Percentiles rank a stretch among this genome's conserved stretches.
phyloP scores from a whole-genome alignment of 2,797 vertebrate genomes.

The Crax fasciolata region DNA sequence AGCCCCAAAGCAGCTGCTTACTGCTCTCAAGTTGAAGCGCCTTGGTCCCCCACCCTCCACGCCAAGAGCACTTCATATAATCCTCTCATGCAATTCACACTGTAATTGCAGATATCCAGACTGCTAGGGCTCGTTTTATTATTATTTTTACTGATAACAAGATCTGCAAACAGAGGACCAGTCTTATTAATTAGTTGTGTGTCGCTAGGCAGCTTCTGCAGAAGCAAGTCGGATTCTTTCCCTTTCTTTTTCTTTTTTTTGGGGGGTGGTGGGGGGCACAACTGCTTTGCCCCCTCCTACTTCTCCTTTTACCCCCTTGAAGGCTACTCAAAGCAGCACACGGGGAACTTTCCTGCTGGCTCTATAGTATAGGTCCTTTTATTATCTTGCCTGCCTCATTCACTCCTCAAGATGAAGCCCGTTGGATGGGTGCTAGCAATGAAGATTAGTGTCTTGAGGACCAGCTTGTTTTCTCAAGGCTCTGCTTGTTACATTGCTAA shows the following conservation, averaged over 20 bases:
- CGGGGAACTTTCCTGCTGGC: conserved; percentile 79
- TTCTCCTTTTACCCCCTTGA: conserved; percentile 74
- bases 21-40: conserved; percentile 85
- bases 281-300: conserved; percentile 38
- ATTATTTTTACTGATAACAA: conserved; percentile 83
- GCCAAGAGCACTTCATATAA: conserved; percentile 90
- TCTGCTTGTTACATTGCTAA: conserved; percentile 80
- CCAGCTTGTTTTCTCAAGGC: conserved; percentile 82
- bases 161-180: conserved; percentile 82
- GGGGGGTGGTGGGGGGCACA: neutral
- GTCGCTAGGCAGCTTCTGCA: conserved; percentile 78
- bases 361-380: conserved; percentile 74
- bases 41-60: conserved; percentile 82
- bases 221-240: conserved; percentile 66
- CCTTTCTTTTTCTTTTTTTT: conserved; percentile 57
- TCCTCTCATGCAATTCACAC: conserved; percentile 91
- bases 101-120: conserved; percentile 89
- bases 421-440: conserved; percentile 76
- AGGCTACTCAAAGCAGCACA: conserved; percentile 80
- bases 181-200: conserved; percentile 84
- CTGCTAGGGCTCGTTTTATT: conserved; percentile 83
- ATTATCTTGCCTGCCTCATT: conserved; percentile 77
- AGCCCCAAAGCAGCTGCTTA: conserved; percentile 89
- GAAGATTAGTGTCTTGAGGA: conserved; percentile 79
- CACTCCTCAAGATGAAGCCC: conserved; percentile 78